phyloP scores from a whole-genome alignment of 2,113 vertebrate genomes.

The Tetraodon nigroviridis region DNA sequence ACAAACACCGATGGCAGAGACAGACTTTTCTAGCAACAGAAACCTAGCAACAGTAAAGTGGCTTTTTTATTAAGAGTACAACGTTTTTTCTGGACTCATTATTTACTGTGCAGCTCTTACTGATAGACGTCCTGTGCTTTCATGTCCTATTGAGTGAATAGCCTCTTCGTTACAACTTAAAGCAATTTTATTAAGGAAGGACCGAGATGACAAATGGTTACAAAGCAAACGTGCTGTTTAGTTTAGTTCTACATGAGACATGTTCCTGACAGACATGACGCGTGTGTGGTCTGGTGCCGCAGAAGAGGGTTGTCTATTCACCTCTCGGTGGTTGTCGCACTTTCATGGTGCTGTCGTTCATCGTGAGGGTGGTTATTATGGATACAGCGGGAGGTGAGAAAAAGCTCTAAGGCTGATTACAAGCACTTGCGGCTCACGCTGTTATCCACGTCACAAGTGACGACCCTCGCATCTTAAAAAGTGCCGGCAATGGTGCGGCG shows the following conservation, averaged over 20 bases:
- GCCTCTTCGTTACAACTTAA: no score
- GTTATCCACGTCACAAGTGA: not conserved
- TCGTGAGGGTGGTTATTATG: not conserved
- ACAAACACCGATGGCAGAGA: no score
- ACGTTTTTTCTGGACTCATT: no score
- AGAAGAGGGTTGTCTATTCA: conserved; percentile 7
- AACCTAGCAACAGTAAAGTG: no score
- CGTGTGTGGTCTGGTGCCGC: not conserved
- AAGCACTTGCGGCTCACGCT: conserved; percentile 5
- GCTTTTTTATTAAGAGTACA: no score
- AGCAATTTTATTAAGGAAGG: no score
- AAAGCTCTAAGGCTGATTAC: conserved; percentile 9
- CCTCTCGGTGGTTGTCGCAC: not conserved
- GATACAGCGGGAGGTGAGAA: not conserved
- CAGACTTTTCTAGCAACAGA: no score
- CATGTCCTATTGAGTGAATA: no score
- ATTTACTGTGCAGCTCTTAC: no score
- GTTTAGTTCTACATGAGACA: not conserved
- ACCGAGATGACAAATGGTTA: no score
- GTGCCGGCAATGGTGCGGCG: not conserved
- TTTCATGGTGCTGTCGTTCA: not conserved
- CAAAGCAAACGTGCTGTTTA: no score
- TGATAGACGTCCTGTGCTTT: no score
- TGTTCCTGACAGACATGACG: conserved; percentile 6
- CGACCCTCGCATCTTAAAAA: conserved; percentile 7